Evolutionary conservation across 2,888 invertebrate genomes (phyloP).

Genomic region (Rhagophthalmus giganteus): DNA sequence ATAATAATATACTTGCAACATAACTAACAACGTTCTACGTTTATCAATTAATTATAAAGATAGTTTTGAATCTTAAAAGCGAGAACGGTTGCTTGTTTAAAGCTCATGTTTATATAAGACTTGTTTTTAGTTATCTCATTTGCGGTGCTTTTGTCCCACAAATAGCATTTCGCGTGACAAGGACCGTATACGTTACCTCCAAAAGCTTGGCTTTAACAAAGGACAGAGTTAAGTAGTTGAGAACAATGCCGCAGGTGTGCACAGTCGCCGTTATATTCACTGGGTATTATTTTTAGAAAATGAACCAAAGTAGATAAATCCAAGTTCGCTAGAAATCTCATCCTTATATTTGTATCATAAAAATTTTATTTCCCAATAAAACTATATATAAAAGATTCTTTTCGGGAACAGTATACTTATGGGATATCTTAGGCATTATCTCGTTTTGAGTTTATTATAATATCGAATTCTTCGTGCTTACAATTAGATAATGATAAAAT

Average conservation of each 20-base stretch:
- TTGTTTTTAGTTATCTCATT: slow-evolving; percentile 38
- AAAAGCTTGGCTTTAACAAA: slow-evolving; percentile 16
- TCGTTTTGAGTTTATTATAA: neutral
- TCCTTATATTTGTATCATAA: slow-evolving; percentile 29
- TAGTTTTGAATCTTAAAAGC: slow-evolving; percentile 17
- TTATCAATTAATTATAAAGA: slow-evolving; percentile 17
- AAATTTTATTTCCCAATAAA: slow-evolving; percentile 29
- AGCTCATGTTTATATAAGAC: slow-evolving; percentile 38
- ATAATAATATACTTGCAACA: too few species aligned
- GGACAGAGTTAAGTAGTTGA: slow-evolving; percentile 40
- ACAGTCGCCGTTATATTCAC: slow-evolving; percentile 46
- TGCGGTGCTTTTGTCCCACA: slow-evolving; percentile 33
- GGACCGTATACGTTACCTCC: slow-evolving; percentile 15
- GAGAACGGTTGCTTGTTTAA: slow-evolving; percentile 35
- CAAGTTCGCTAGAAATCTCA: slow-evolving; percentile 33
- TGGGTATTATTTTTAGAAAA: slow-evolving; percentile 53
- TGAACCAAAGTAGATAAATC: slow-evolving; percentile 53
- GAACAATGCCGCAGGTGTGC: slow-evolving; percentile 49
- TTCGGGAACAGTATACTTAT: too few species aligned
- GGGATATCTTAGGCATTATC: too few species aligned
- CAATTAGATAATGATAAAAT: too few species aligned
- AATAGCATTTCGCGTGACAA: slow-evolving; percentile 30
- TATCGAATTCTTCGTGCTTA: neutral
- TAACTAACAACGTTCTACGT: slow-evolving; percentile 12
- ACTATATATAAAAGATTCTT: slow-evolving; percentile 9